A percentile compares a stretch with the other conserved stretches of the same genome.
Evolutionary conservation across 1,140 invertebrate genomes (phyloP).

Genomic region (Zaprionus vittiger): DNA sequence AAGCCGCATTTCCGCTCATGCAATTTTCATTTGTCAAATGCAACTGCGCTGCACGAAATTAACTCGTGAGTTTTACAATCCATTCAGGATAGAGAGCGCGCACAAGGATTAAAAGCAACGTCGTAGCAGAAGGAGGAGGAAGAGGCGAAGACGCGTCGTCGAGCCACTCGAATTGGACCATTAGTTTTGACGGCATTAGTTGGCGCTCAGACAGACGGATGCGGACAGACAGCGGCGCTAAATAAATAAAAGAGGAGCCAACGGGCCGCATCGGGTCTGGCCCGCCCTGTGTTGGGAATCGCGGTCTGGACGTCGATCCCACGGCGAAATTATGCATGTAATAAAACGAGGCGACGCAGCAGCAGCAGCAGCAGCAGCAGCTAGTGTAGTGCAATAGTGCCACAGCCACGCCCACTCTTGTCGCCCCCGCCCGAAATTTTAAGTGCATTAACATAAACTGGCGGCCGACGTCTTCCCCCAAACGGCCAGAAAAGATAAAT

Average conservation of each 20-base stretch:
- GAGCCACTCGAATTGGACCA: constrained; percentile 83
- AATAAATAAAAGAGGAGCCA: constrained; percentile 75
- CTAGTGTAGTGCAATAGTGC: constrained; percentile 39
- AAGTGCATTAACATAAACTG: constrained; percentile 81
- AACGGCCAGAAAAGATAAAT: constrained; percentile 63
- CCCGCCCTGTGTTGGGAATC: constrained; percentile 19
- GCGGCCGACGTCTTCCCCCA: constrained; percentile 8
- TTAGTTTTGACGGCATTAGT: constrained; percentile 84
- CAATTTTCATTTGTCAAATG: constrained; percentile 83
- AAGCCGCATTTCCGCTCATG: constrained; percentile 80
- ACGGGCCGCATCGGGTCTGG: constrained; percentile 15
- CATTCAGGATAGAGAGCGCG: constrained; percentile 33
- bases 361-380: constrained; percentile 39
- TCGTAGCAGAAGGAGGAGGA: constrained; percentile 23
- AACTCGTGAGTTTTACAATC: constrained; percentile 81
- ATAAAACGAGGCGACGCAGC: constrained; percentile 73
- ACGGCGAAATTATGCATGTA: constrained; percentile 77
- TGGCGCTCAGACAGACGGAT: constrained; percentile 56
- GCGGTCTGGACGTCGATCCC: constrained; percentile 47
- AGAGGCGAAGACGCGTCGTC: constrained; percentile 40
- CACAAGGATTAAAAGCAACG: constrained; percentile 48
- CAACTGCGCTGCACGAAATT: constrained; percentile 55
- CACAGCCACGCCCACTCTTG: constrained; percentile 48
- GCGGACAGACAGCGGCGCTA: constrained; percentile 21
- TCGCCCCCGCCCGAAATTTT: constrained; percentile 68